A percentile compares a stretch with the other conserved stretches of the same genome.
phyloP scores from a whole-genome alignment of 2,797 vertebrate genomes.

The Enteromius thamalakanensis region DNA sequence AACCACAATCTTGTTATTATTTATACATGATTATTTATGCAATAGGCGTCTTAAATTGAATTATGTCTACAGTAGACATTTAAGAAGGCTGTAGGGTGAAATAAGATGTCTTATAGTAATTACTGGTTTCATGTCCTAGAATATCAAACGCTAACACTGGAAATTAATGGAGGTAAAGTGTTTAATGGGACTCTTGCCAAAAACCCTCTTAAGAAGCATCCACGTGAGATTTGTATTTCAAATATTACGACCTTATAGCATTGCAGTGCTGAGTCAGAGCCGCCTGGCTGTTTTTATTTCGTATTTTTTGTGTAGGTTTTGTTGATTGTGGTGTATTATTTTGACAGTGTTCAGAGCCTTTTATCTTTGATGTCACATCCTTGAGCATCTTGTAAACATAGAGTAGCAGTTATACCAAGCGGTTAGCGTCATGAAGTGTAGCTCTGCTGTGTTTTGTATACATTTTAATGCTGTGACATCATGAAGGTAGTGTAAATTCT shows the following conservation, averaged over 20 bases:
- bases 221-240: conserved; percentile 22
- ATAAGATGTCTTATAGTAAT: conserved; percentile 13
- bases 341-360: conserved; percentile 2
- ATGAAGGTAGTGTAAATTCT: conserved; percentile 6
- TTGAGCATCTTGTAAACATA: background rate
- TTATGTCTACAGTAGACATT: conserved; percentile 2
- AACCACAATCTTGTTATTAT: background rate
- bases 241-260: conserved; percentile 12
- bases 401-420: background rate
- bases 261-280: background rate
- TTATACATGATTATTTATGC: background rate
- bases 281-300: background rate
- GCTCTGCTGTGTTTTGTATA: conserved; percentile 15
- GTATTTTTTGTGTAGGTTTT: background rate
- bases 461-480: conserved; percentile 18
- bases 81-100: conserved; percentile 15
- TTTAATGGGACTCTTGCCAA: conserved; percentile 50
- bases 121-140: conserved; percentile 24
- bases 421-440: too few relatives aligned
- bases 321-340: background rate
- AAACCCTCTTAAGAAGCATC: conserved; percentile 41
- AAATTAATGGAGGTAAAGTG: conserved; percentile 42
- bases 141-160: conserved; percentile 4
- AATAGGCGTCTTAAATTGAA: background rate
- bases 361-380: conserved; percentile 17